phyloP scores from a whole-genome alignment of 2,113 vertebrate species.

The Misgurnus anguillicaudatus region DNA sequence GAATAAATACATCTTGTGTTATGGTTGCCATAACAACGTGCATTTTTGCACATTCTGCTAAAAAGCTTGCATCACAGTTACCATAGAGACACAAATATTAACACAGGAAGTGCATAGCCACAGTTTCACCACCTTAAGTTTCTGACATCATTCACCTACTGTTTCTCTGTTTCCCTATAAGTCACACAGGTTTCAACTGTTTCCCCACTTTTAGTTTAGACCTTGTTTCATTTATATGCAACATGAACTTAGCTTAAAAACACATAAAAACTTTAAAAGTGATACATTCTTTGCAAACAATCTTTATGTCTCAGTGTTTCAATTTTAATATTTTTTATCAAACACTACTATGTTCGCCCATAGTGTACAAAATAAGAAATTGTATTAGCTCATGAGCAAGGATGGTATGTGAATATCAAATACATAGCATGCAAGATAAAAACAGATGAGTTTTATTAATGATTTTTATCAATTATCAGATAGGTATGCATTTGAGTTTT shows the following conservation, averaged over 20 bases:
- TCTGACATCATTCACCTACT: not conserved
- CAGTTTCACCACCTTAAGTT: not conserved
- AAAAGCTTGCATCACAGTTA: constrained; percentile 37
- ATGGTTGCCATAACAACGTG: constrained; percentile 12
- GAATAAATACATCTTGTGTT: not conserved
- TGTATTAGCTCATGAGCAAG: no score
- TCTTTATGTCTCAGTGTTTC: no score
- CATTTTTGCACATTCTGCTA: not conserved
- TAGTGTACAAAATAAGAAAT: no score
- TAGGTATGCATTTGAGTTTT: no score
- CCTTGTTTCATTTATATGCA: not conserved
- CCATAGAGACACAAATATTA: constrained; percentile 56
- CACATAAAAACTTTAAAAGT: no score
- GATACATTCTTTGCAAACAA: no score
- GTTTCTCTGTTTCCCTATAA: not conserved
- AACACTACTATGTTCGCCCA: no score
- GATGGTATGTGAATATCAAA: no score
- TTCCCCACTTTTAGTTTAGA: not conserved
- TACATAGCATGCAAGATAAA: no score
- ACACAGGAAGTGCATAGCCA: constrained; percentile 42
- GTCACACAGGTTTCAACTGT: not conserved
- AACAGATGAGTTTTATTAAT: no score
- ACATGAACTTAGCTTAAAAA: not conserved
- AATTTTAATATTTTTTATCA: no score
- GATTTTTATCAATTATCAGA: no score